These are phyloP conservation scores for Loripinus fragilis DNA, from an alignment of 2,888 invertebrate genomes.

Conservation along the genomic window DNA sequence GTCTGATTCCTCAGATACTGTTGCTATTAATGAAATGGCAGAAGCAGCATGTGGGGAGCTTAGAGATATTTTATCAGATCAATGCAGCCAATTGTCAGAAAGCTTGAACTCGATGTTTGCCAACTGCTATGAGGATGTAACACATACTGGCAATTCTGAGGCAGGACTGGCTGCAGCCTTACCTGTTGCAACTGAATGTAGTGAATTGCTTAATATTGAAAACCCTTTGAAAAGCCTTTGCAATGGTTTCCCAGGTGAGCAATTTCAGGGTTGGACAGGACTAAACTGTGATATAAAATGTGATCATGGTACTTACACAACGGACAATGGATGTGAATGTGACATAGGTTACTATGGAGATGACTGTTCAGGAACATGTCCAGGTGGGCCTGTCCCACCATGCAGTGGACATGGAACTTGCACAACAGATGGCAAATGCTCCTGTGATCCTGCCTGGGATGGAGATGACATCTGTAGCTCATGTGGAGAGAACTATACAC, in stretches of 20 bases:
- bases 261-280: slow-evolving; percentile 58
- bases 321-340: slow-evolving; percentile 61
- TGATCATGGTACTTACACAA: slow-evolving; percentile 27
- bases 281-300: slow-evolving; percentile 55
- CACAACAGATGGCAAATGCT: slow-evolving; percentile 60
- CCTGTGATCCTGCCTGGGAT: slow-evolving; percentile 68
- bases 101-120: slow-evolving; percentile 49
- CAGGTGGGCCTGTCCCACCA: slow-evolving; percentile 69
- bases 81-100: slow-evolving; percentile 25
- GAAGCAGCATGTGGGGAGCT: slow-evolving; percentile 32
- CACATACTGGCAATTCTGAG: slow-evolving; percentile 26
- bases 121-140: slow-evolving; percentile 62
- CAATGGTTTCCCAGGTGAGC: slow-evolving; percentile 38
- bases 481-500: not conserved
- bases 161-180: slow-evolving; percentile 28
- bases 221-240: not conserved
- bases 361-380: slow-evolving; percentile 66
- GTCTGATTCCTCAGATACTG: slow-evolving; percentile 17
- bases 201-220: not conserved
- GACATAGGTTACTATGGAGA: slow-evolving; percentile 67
- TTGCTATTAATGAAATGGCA: slow-evolving; percentile 31
- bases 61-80: not conserved
- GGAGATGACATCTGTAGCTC: slow-evolving; percentile 36
- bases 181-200: slow-evolving; percentile 56
- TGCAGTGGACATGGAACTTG: slow-evolving; percentile 74